Conservation (phyloP, 1,140 invertebrate genomes). For the Sminthurides bifidus region DNA sequence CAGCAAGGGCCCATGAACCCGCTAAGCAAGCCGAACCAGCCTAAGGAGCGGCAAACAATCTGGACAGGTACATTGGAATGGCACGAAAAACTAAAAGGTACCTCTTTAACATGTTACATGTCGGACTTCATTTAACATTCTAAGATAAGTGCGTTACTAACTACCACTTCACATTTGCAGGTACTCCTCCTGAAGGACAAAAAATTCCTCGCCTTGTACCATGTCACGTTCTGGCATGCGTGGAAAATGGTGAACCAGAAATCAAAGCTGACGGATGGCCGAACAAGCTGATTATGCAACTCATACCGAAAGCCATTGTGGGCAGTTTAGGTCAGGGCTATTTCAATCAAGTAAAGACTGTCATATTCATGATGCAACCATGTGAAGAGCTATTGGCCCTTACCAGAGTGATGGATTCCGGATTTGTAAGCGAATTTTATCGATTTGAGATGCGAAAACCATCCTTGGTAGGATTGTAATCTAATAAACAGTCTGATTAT, state of each 20-base stretch:
- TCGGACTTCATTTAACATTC: too few relatives aligned
- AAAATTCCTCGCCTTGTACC: slow-evolving; percentile 71
- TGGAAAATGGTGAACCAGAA: slow-evolving; percentile 71
- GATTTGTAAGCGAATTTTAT: slow-evolving; percentile 60
- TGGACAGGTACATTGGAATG: slow-evolving; percentile 82
- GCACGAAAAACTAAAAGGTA: slow-evolving; percentile 69
- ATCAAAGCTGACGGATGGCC: slow-evolving; percentile 88
- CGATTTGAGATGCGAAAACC: slow-evolving; percentile 13
- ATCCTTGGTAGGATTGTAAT: slow-evolving; percentile 16
- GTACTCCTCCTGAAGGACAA: slow-evolving; percentile 37
- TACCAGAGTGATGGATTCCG: slow-evolving; percentile 77
- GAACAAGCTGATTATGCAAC: slow-evolving; percentile 76
- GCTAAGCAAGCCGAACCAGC: not conserved
- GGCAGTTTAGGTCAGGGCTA: slow-evolving; percentile 73
- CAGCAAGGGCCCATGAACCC: slow-evolving; percentile 9
- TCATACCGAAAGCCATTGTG: slow-evolving; percentile 82
- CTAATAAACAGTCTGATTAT: slow-evolving; percentile 13
- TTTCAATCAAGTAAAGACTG: slow-evolving; percentile 76
- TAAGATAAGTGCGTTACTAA: too few relatives aligned
- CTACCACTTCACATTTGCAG: not conserved
- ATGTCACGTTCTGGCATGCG: slow-evolving; percentile 65
- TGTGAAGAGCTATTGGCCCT: slow-evolving; percentile 69
- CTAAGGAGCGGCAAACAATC: slow-evolving; percentile 53
- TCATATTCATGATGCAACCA: slow-evolving; percentile 59
- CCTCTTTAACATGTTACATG: slow-evolving; percentile 37